These are phyloP conservation scores for Shinisaurus crocodilurus DNA, from an alignment of 2,113 vertebrate species.

Conservation along the genomic window DNA sequence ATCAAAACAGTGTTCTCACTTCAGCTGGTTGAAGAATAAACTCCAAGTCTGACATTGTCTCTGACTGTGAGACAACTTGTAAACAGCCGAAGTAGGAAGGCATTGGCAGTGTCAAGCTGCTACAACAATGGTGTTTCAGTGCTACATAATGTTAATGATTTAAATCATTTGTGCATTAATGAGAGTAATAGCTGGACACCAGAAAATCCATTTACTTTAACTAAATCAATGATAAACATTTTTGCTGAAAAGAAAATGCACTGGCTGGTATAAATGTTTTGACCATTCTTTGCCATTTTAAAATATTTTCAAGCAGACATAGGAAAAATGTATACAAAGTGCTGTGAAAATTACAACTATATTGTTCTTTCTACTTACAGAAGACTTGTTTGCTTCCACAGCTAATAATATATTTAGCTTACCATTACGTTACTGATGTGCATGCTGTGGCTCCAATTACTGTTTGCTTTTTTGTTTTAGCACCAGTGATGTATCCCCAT, in stretches of 20 bases:
- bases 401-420: conserved; percentile 27
- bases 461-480: background rate
- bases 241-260: background rate
- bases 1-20: conserved; percentile 57
- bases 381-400: conserved; percentile 45
- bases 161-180: background rate
- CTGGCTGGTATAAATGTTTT: no score
- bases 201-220: conserved; percentile 12
- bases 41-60: conserved; percentile 60
- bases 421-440: conserved; percentile 4
- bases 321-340: background rate
- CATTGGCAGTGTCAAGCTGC: conserved; percentile 47
- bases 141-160: conserved; percentile 31
- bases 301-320: background rate
- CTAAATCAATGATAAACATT: conserved; percentile 5
- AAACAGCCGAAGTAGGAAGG: conserved; percentile 38
- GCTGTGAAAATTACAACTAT: conserved; percentile 30
- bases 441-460: no score
- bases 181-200: conserved; percentile 2
- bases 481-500: background rate
- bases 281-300: background rate
- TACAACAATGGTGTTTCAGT: conserved; percentile 41
- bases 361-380: conserved; percentile 2
- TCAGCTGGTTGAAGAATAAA: conserved; percentile 50
- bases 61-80: conserved; percentile 63